A percentile compares a stretch with the other conserved stretches of the same genome.
Evolutionary conservation across 2,888 invertebrate species (phyloP).

Genomic region (Xestia xanthographa): DNA sequence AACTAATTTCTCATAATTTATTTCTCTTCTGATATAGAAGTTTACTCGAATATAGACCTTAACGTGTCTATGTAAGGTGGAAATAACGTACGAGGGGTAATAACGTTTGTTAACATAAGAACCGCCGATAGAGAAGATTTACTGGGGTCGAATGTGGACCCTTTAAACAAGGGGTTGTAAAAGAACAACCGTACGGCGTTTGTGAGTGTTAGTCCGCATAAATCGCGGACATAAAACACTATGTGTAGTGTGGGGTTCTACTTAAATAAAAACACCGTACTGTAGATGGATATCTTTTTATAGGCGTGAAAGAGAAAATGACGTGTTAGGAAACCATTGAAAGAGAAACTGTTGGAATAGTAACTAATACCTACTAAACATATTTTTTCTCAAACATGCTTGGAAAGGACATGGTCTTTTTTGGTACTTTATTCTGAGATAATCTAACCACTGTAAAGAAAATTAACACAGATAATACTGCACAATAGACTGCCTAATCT

Average conservation of each 20-base stretch:
- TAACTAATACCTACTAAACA: no score
- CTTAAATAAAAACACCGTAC: constrained; percentile 43
- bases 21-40: constrained; percentile 36
- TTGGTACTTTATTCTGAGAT: no score
- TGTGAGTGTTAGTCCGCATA: constrained; percentile 54
- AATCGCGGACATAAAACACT: constrained; percentile 64
- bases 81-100: constrained; percentile 62
- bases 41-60: constrained; percentile 54
- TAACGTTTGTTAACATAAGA: constrained; percentile 74
- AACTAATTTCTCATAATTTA: constrained; percentile 62
- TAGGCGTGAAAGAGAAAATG: constrained; percentile 1
- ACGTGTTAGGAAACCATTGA: background rate
- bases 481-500: no score
- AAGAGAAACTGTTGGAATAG: background rate
- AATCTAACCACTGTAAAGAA: no score
- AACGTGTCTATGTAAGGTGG: constrained; percentile 49
- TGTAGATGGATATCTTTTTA: constrained; percentile 23
- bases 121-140: constrained; percentile 77
- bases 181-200: constrained; percentile 59
- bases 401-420: no score
- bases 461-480: no score
- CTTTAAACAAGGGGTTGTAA: constrained; percentile 75
- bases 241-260: constrained; percentile 25
- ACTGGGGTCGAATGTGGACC: constrained; percentile 72
- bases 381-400: no score